Conservation (phyloP, 1,140 invertebrate genomes). For the Araneus ventricosus region DNA sequence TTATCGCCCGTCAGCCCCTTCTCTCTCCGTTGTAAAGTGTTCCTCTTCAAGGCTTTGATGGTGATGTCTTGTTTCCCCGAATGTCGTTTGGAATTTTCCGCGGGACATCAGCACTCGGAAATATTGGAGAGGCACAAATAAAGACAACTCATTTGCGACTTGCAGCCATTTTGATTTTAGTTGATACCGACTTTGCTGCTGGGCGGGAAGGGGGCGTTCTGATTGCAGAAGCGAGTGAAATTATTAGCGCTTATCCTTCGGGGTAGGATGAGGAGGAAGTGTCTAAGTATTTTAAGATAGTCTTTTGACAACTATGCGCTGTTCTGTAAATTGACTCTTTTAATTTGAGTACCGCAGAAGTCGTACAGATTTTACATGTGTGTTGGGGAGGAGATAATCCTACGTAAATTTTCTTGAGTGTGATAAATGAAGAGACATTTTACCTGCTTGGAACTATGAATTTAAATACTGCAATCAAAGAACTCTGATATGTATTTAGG, state of each 20-base stretch:
- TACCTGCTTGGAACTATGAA: no score
- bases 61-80: conserved; percentile 64
- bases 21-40: conserved; percentile 34
- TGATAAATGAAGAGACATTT: no score
- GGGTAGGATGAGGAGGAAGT: neutral
- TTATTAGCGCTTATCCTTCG: neutral
- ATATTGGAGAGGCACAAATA: conserved; percentile 53
- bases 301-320: no score
- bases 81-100: conserved; percentile 43
- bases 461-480: no score
- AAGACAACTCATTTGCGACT: conserved; percentile 19
- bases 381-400: no score
- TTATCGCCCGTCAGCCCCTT: conserved; percentile 40
- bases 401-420: no score
- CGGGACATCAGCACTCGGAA: conserved; percentile 21
- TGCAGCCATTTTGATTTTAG: conserved; percentile 42
- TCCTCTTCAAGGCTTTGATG: conserved; percentile 42
- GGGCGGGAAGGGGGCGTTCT: neutral
- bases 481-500: no score
- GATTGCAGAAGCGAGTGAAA: neutral
- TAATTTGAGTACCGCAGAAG: no score
- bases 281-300: no score
- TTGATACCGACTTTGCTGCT: neutral
- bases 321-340: no score
- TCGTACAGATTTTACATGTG: no score